Base-by-base conservation (phyloP, 2,888 invertebrate genomes). In the Phalera bucephala region DNA sequence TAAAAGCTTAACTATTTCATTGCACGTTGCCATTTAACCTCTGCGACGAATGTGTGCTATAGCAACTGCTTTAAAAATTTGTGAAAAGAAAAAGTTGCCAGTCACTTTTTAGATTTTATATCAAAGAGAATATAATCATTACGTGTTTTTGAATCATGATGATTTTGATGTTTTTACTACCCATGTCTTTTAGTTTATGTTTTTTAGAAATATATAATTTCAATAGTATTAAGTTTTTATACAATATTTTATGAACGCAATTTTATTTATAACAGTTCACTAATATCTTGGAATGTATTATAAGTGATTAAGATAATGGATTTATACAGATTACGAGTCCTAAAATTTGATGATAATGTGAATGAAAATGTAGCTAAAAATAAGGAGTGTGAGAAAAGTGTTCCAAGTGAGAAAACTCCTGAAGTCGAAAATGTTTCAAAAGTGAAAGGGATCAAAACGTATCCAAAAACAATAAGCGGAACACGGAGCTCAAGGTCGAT, bases 301-400 rank as follows among this genome's bases (percentile, higher is more conserved):
- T 3, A 3, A 7, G 21, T n/a, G 7, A 29, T n/a, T 4, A 20
- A 31, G 22, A 33, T 21, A 31, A 67, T 69, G 68, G 37, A 52
- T 48, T 39, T 64, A 30, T 66, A 72, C 49, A 56, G 49, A 31
- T 45, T 72, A 34, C 59, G 55, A 36, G 47, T 66, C 20, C 36
- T 72, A 28, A 60, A 45, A 34, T 72, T 64, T 33, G 51, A 56
- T 50, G 32, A 45, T 23, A 14, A 27, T 15, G 1, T 34, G 33
- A 45, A 23, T 28, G 36, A 41, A 42, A 40, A 36, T 23, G 20
- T 19, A 30, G 19, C 9, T 27, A 33, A 13, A 43, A 9, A 2
- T 17, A 5, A 35, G 8, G 9, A 10, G 28, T 29, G 11, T 9
- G 30, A 48, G 9, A 34, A 41, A 12, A 29, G 7, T 26, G 30